Base-by-base conservation (phyloP, 2,888 invertebrate species). In the Cephus runcator region DNA sequence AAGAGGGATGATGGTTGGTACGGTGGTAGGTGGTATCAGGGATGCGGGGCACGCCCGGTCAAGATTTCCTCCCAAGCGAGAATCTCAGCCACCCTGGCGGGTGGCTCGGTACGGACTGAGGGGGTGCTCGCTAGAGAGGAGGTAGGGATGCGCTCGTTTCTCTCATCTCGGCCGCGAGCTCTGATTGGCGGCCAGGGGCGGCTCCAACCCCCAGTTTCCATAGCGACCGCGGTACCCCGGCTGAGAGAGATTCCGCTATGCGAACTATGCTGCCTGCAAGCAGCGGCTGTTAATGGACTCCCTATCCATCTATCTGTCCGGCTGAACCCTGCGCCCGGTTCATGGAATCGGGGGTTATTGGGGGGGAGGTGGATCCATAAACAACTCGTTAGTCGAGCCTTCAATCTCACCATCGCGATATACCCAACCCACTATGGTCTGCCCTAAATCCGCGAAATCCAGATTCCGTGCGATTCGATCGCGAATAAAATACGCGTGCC, bases 171-270 rank as follows among this genome's bases (percentile, higher is more conserved):
- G 86, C 85, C 85, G 83, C 85, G 92, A 91, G 93, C 93, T 93
- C 94, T 93, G 94, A 94, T 94, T 93, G 93, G 94, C 84, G 90
- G 86, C 88, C 88, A 87, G 91, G 91, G 91, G 92, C 91, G 90
- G 91, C 90, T 89, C 90, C 88, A 89, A 86, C 87, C 87, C 89
- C 87, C 85, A 80, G 94, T 94, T 93, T 92, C 93, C 91, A 92
- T 93, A 93, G 93, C 93, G 92, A 94, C 94, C 93, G 92, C 83
- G 78, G 84, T 87, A 86, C 90, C 92, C 92, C 92, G 93, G 91
- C 89, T 80, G 81, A 79, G 69, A 75, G 75, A 75, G 40, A 75
- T 78, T 73, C 78, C 68, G 84, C 83, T 81, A 86, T 86, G 84
- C 85, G 85, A 87, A 85, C 87, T 86, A 86, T 86, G 81, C 83